A percentile compares a stretch with the other conserved stretches of the same genome.
These are phyloP conservation scores for Tuberolachnus salignus DNA, from an alignment of 2,888 invertebrate species.

Conservation along the genomic window DNA sequence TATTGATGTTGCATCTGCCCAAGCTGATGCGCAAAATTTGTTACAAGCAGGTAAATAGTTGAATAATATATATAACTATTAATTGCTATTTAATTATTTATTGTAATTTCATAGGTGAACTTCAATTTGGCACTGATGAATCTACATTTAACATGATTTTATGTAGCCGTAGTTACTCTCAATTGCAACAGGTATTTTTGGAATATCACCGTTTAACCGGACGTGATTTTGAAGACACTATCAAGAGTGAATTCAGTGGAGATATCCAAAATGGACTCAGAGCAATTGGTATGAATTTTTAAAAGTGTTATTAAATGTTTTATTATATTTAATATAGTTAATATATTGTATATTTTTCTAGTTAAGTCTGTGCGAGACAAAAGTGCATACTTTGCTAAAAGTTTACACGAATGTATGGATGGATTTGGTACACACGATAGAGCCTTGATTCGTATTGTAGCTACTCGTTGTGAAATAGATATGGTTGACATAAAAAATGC, in stretches of 20 bases:
- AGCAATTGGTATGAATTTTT: conserved; percentile 69
- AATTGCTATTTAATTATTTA: no score
- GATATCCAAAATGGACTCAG: conserved; percentile 79
- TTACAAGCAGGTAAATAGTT: conserved; percentile 72
- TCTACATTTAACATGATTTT: conserved; percentile 83
- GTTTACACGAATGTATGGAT: conserved; percentile 85
- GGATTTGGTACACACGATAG: conserved; percentile 88
- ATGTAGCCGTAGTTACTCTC: conserved; percentile 77
- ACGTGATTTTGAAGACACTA: conserved; percentile 78
- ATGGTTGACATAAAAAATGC: conserved; percentile 82
- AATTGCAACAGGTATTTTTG: conserved; percentile 69
- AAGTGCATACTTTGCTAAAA: conserved; percentile 83
- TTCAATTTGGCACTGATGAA: conserved; percentile 80
- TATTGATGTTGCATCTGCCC: conserved; percentile 74
- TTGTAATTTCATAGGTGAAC: conserved; percentile 64
- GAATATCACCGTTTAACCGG: conserved; percentile 80
- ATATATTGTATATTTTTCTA: conserved; percentile 61
- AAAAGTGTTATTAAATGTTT: neutral
- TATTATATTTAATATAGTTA: neutral
- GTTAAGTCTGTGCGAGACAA: conserved; percentile 81
- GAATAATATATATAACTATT: no score
- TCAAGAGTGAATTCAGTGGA: conserved; percentile 84
- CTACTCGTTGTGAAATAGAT: conserved; percentile 83
- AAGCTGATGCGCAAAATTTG: conserved; percentile 80
- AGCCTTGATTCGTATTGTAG: conserved; percentile 82